A percentile compares a stretch with the other conserved stretches of the same genome.
Conservation (phyloP, 2,888 invertebrate genomes). For the Tubulanus polymorphus region DNA sequence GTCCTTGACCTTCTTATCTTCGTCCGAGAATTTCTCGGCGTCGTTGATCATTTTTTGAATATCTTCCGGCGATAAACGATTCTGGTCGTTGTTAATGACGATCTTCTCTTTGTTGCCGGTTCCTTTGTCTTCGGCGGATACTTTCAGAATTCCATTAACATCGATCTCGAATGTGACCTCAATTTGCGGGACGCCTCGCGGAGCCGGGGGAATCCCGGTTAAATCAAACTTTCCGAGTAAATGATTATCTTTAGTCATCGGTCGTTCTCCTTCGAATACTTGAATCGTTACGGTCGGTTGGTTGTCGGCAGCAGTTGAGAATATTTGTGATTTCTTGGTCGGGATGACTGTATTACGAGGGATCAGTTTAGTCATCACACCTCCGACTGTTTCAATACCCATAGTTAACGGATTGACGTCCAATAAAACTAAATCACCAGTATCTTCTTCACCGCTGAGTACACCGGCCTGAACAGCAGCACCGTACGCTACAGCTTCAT, state of each 20-base stretch:
- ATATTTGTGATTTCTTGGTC: slow-evolving; percentile 98
- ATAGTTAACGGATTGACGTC: slow-evolving; percentile 98
- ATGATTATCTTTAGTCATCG: slow-evolving; percentile 99
- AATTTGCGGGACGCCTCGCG: slow-evolving; percentile 56
- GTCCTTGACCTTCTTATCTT: slow-evolving; percentile 82
- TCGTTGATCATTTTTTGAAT: slow-evolving; percentile 99
- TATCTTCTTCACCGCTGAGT: slow-evolving; percentile 93
- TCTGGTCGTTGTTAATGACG: slow-evolving; percentile 97
- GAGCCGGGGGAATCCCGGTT: slow-evolving; percentile 85
- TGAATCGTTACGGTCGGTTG: slow-evolving; percentile 99
- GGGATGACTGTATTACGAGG: slow-evolving; percentile 98
- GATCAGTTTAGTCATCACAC: slow-evolving; percentile 99
- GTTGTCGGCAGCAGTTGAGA: slow-evolving; percentile 98
- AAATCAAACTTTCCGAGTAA: slow-evolving; percentile 96
- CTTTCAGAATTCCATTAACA: slow-evolving; percentile 55
- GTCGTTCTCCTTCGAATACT: slow-evolving; percentile 94
- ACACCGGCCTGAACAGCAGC: slow-evolving; percentile 99
- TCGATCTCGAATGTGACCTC: slow-evolving; percentile 58
- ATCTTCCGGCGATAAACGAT: slow-evolving; percentile 93
- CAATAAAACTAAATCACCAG: slow-evolving; percentile 87
- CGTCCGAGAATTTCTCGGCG: slow-evolving; percentile 97
- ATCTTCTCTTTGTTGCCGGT: slow-evolving; percentile 98
- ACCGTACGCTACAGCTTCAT: slow-evolving; percentile 98
- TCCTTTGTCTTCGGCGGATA: slow-evolving; percentile 98
- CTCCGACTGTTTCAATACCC: slow-evolving; percentile 99